Base-by-base conservation (phyloP, 1,140 invertebrate species). In the Drosophila ohnishii region DNA sequence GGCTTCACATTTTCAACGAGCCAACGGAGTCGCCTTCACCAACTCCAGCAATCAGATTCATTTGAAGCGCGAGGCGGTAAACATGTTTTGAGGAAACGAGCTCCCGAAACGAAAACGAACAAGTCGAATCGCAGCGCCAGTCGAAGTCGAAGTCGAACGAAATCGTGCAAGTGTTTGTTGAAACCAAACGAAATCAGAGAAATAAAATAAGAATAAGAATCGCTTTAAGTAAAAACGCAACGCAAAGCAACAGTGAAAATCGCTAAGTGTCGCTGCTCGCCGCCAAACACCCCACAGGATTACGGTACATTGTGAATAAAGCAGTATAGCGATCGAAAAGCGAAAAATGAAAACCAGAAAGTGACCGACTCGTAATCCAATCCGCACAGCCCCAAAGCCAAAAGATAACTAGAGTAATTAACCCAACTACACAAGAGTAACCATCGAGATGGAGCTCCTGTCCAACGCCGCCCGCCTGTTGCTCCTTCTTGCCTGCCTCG, bases 11-110 rank as follows among this genome's bases (percentile, higher is more conserved):
- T 90, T 85, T 90, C 83, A 90, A 86, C 89, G 78, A 91, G 83
- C 83, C 83, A 90, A 91, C 90, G 83, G 90, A 90, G 90, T 90
- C 78, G 70, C 53, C 70, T 69, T 64, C 70, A 78, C 73, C 75
- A 82, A 88, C 75, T 82, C 70, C 82, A 85, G 79, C 78, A 90
- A 88, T 90, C 90, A 91, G 73, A 90, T 88, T 75, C 72, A 85
- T 65, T 91, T 80, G 83, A 85, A 91, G 76, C 90, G 90, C 87
- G 81, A 83, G 79, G 90, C 83, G 90, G 86, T 85, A 77, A 91
- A 91, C 90, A 91, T 91, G 90, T 81, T 87, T 85, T 90, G 77
- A 86, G 80, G 74, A 88, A 88, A 80, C 83, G 80, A 88, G 84
- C 84, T 89, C 84, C 69, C 78, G 57, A 58, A 56, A 56, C 59